phyloP scores from a whole-genome alignment of 2,797 vertebrate species.

The Trematomus bernacchii region DNA sequence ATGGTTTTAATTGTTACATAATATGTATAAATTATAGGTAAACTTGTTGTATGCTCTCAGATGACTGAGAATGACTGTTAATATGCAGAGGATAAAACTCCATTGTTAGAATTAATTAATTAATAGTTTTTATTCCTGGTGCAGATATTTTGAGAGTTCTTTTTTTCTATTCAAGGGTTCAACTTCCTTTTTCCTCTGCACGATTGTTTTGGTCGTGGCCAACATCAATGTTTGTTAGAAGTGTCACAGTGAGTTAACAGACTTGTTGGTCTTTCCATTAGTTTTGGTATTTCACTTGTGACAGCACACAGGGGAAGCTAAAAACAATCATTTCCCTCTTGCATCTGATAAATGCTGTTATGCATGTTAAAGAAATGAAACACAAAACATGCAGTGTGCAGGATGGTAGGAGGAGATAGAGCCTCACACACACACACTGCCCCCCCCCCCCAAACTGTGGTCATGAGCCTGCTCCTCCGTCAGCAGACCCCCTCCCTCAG shows the following conservation, averaged over 20 bases:
- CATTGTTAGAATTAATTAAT: slow-evolving; percentile 54
- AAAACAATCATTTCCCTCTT: slow-evolving; percentile 19
- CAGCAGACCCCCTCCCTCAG: slow-evolving; percentile 35
- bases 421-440: background rate
- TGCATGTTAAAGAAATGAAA: slow-evolving; percentile 17
- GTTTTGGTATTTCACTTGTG: slow-evolving; percentile 12
- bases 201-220: slow-evolving; percentile 31
- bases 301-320: background rate
- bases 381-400: slow-evolving; percentile 12
- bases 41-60: slow-evolving; percentile 3
- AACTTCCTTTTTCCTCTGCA: slow-evolving; percentile 36
- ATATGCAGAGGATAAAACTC: slow-evolving; percentile 44
- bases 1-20: background rate
- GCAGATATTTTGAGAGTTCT: slow-evolving; percentile 16
- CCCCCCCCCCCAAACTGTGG: slow-evolving; percentile 51
- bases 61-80: slow-evolving; percentile 53
- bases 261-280: slow-evolving; percentile 11
- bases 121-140: slow-evolving; percentile 32
- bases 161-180: slow-evolving; percentile 25
- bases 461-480: slow-evolving; percentile 60
- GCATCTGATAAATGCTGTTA: slow-evolving; percentile 5
- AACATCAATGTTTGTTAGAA: slow-evolving; percentile 21
- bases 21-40: background rate
- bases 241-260: slow-evolving; percentile 16
- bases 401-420: background rate